Evolutionary conservation across 2,113 vertebrate species (phyloP).

Genomic region (Engraulis encrasicolus): DNA sequence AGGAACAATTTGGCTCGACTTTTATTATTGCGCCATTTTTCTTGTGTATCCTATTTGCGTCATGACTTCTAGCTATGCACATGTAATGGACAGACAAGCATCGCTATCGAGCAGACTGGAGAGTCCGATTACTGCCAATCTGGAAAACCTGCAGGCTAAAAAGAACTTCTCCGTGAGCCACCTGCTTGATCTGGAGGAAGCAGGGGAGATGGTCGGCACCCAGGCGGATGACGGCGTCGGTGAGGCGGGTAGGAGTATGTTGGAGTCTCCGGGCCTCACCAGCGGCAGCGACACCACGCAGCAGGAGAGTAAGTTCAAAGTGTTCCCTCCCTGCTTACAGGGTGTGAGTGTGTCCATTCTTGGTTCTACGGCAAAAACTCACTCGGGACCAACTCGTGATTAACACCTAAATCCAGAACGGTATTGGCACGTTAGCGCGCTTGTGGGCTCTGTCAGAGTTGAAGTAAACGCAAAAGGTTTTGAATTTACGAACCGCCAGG

Average conservation of each 20-base stretch:
- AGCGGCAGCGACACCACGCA: constrained; percentile 97
- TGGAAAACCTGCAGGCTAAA: constrained; percentile 94
- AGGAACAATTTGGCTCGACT: constrained; percentile 59
- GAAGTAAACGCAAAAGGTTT: not conserved
- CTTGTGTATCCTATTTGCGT: constrained; percentile 62
- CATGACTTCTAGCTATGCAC: constrained; percentile 96
- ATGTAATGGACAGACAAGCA: constrained; percentile 92
- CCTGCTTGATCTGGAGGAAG: constrained; percentile 97
- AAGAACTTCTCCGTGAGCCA: constrained; percentile 99
- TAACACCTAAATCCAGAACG: constrained; percentile 42
- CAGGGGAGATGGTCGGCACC: constrained; percentile 89
- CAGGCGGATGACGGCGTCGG: constrained; percentile 89
- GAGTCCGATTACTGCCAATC: constrained; percentile 83
- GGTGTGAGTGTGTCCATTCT: constrained; percentile 43
- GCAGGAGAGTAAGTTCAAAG: constrained; percentile 92
- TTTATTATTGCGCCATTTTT: constrained; percentile 36
- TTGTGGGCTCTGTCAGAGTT: not conserved
- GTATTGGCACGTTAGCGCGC: constrained; percentile 42
- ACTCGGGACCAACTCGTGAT: constrained; percentile 32
- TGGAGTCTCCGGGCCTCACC: constrained; percentile 95
- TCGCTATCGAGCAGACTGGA: constrained; percentile 88
- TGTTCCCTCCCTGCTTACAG: constrained; percentile 19
- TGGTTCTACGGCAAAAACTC: not conserved
- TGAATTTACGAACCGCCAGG: constrained; percentile 1
- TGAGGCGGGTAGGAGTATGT: constrained; percentile 88